Evolutionary conservation across 2,113 vertebrate species (phyloP).

Genomic region (Poicephalus meyeri): DNA sequence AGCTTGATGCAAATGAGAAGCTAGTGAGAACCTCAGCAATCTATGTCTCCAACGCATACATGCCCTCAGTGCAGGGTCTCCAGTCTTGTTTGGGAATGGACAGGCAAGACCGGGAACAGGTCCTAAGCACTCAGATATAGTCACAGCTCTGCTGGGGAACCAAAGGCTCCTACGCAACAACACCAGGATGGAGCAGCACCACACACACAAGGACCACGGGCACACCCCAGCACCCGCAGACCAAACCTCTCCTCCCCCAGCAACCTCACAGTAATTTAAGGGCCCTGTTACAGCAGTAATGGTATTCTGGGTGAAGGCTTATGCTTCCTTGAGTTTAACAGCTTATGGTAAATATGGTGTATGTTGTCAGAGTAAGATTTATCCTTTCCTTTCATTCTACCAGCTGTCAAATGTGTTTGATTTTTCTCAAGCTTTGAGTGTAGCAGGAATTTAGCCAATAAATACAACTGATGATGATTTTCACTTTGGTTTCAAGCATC

Average conservation of each 20-base stretch:
- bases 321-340: background rate
- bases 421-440: conserved; percentile 70
- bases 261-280: background rate
- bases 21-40: accelerated
- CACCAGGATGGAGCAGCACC: accelerated
- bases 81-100: accelerated
- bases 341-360: conserved; percentile 28
- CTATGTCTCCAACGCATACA: accelerated
- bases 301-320: background rate
- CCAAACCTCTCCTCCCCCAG: background rate
- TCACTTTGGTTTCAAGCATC: conserved; percentile 50
- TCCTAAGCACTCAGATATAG: accelerated
- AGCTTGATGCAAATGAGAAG: background rate
- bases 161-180: accelerated
- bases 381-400: conserved; percentile 70
- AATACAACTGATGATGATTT: conserved; percentile 72
- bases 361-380: conserved; percentile 56
- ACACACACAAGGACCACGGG: accelerated
- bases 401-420: conserved; percentile 65
- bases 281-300: background rate
- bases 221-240: background rate
- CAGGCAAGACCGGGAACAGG: accelerated
- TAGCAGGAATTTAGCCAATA: conserved; percentile 63
- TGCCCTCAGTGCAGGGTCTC: accelerated
- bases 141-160: background rate